Base-by-base conservation (phyloP, 2,113 vertebrate species). In the Callipepla californica region DNA sequence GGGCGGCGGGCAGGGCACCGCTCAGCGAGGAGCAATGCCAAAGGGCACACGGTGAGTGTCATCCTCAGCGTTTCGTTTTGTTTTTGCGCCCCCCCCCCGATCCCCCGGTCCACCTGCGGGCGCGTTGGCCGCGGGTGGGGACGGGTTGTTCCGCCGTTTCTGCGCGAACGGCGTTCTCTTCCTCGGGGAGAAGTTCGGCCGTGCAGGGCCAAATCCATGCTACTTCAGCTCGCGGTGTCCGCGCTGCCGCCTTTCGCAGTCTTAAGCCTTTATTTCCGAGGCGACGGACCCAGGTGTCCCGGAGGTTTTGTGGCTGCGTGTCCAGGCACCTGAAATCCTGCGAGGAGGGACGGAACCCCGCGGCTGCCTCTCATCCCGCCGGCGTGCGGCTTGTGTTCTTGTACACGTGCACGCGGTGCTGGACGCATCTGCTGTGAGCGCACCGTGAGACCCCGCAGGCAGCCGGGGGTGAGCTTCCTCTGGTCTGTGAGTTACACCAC, bases 111-210 rank as follows among this genome's bases (percentile, higher is more conserved):
- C 28, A 55, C 28, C 28, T 55, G 53, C 53, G 53, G 53, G 53
- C 53, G 53, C 15, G 53, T 30, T 55, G 36, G 36, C 36, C 36
- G 69, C 67, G 4, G 85, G 21, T 12, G 19, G 59, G 85, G 66
- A 51, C 28, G 87, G 93, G 95, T 96, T 96, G 94, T 95, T 96
- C 76, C 59, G 82, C 91, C 96, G 68, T 85, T 96, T 96, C 40
- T 68, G 42, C 83, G 76, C 65, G 74, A 80, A 57, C 76, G 87
- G 79, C 50, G 94, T 80, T 85, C 62, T 34, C 82, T 90, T 94
- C 85, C 93, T 94, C 20, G 3, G 96, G 85, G 90, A 67, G 79
- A 93, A 90, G 50, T 80, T 88, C 94, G 93, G 93, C 94, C 28
- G 2, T 40, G 11, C 40, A 4, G 40, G 40, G 40, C 11, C 40